Evolutionary conservation across 2,113 vertebrate genomes (phyloP), one percentile per base, ranked within the genome.

Genomic region (Albula goreensis): DNA sequence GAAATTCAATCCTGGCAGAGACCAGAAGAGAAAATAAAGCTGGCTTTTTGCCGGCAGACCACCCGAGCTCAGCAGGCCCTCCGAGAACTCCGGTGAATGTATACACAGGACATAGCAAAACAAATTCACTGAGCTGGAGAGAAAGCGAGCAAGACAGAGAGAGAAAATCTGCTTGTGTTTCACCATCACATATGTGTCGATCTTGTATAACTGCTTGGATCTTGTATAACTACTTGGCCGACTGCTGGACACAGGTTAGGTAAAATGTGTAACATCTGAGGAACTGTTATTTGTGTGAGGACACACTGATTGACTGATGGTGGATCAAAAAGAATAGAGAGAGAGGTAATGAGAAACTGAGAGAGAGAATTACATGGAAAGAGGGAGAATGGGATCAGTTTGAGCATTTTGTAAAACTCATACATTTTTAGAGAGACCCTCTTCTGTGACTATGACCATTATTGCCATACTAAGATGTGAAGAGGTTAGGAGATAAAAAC

Each of bases 11-110:
- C 90, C 89, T 88, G 41, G 87, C 82, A 89, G 82, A 90, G 90
- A 74, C 87, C 56, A 80, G 63, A 88, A 92, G 88, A 89, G 88
- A 90, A 93, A 94, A 94, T 91, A 93, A 92, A 93, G 91, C 93
- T 89, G 87, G 86, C 86, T 90, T 87, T 82, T 87, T 91, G 89
- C 89, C 80, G 90, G 85, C 57, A 86, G 92, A 92, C 93, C 92
- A 94, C 93, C 91, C 91, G 85, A 92, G 84, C 74, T 86, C 78
- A 88, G 51, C 85, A 84, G 89, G 60, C 79, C 70, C n/a, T 74
- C 41, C 70, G 2, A 78, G 85, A 88, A 87, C 88, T 89, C 88
- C 86, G 78, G 81, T 10, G 80, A 2, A 78, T 88, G 87, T 81
- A 88, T 91, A 83, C 89, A 90, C 70, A 87, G 12, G 57, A 56